Evolutionary conservation across 2,113 vertebrate genomes (phyloP), one percentile per base, ranked within the genome.

Genomic region (Bombycilla garrulus): DNA sequence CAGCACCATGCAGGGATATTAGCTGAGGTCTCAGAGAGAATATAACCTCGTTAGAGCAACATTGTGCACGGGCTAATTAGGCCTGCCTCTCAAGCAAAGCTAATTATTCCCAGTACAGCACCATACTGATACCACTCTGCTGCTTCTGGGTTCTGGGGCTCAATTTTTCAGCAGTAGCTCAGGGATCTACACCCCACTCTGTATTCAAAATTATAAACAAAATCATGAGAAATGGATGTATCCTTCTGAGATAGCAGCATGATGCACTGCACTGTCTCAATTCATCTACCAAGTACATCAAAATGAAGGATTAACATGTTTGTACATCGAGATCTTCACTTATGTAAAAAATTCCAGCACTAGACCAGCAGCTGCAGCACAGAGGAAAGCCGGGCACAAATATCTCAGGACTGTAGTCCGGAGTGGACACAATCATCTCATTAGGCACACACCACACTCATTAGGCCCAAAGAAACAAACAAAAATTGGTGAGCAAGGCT

Each of bases 51-150:
- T 97, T 93, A 96, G 82, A 94, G 91, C 80, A 95, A 95, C 83
- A 78, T 36, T 84, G 95, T 90, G 76, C 91, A 90, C 51, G 80
- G 65, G 72, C 83, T 95, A 97, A 97, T 97, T 96, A 96, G 86
- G 64, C 56, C 88, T 95, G 95, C 77, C 80, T 94, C 86, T 97
- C 91, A 94, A 96, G 92, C 92, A 96, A 92, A 70, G 82, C 91
- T 97, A 97, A 97, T 97, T 97, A 97, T 81, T 95, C 94, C 92
- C 95, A 74, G 42, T 88, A 93, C 51, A 94, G 86, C 86, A 92
- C 72, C 95, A 94, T 51, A 93, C 76, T 71, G 91, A 86, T 95
- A 83, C 31, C 0, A 0, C 80, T 90, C 60, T 88, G 92, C 56
- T 80, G 65, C 69, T 91, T 61, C 86, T 92, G 42, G 42, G 87